Conservation (phyloP, 2,888 invertebrate species). For the Pyrrhosoma nymphula region DNA sequence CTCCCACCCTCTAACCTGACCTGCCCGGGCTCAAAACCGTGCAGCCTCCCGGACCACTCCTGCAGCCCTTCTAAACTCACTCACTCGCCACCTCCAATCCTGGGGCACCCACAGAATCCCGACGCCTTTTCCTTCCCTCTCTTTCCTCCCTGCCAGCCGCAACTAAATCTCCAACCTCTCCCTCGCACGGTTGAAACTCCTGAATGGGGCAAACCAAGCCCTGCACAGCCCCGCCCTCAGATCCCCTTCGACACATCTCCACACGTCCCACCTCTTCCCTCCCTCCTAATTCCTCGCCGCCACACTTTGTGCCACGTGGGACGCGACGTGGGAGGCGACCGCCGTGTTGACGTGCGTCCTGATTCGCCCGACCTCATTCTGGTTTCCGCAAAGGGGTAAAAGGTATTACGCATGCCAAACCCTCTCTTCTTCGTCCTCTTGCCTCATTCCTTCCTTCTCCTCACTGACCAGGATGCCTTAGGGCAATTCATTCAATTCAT, state of each 20-base stretch:
- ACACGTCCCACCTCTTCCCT: background rate
- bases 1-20: background rate
- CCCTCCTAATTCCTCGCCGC: background rate
- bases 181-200: background rate
- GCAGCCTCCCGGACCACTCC: too few relatives aligned
- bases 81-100: too few relatives aligned
- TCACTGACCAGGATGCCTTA: too few relatives aligned
- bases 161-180: background rate
- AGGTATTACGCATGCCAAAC: background rate
- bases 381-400: slow-evolving; percentile 36
- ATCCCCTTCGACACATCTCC: background rate
- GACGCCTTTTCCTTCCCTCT: background rate
- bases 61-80: too few relatives aligned
- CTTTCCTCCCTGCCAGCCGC: background rate
- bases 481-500: too few relatives aligned
- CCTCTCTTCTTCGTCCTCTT: background rate
- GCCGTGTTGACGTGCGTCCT: slow-evolving; percentile 40
- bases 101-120: background rate
- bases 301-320: too few relatives aligned
- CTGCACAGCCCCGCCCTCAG: background rate
- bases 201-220: too few relatives aligned
- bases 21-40: too few relatives aligned
- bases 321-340: slow-evolving; percentile 38
- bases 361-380: slow-evolving; percentile 52
- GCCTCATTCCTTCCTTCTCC: background rate